Evolutionary conservation across 2,113 vertebrate species (phyloP).

Genomic region (Actenoides lindsayi): DNA sequence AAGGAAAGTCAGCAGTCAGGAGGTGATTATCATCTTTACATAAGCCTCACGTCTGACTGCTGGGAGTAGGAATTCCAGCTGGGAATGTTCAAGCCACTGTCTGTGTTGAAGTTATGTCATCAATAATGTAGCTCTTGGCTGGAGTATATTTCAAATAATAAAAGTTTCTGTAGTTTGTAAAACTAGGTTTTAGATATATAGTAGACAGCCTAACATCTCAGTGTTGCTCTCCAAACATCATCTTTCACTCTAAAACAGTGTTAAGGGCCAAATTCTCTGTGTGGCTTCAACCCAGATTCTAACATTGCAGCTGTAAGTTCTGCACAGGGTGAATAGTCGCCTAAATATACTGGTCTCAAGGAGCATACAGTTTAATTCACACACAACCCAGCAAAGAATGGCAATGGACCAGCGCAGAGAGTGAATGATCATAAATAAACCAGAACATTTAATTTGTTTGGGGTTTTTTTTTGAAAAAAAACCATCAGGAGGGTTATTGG

Average conservation of each 20-base stretch:
- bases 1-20: constrained; percentile 9
- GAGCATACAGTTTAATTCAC: not conserved
- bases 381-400: not conserved
- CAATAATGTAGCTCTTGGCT: constrained; percentile 60
- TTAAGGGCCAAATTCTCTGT: constrained; percentile 34
- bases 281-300: constrained; percentile 25
- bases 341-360: not conserved
- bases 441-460: not conserved
- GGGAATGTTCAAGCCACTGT: constrained; percentile 61
- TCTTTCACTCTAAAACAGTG: constrained; percentile 21
- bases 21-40: constrained; percentile 48
- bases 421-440: not conserved
- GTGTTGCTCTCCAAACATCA: constrained; percentile 32
- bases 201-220: constrained; percentile 3
- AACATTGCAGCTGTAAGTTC: not conserved
- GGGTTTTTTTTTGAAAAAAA: not conserved
- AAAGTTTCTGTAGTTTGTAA: constrained; percentile 61
- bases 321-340: not conserved
- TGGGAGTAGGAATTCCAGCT: constrained; percentile 47
- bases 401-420: not conserved
- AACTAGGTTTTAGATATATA: constrained; percentile 40
- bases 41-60: constrained; percentile 16
- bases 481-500: not conserved
- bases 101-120: constrained; percentile 57
- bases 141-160: constrained; percentile 55